Conservation (phyloP, 1,140 invertebrate species). For the Temnothorax nylanderi region DNA sequence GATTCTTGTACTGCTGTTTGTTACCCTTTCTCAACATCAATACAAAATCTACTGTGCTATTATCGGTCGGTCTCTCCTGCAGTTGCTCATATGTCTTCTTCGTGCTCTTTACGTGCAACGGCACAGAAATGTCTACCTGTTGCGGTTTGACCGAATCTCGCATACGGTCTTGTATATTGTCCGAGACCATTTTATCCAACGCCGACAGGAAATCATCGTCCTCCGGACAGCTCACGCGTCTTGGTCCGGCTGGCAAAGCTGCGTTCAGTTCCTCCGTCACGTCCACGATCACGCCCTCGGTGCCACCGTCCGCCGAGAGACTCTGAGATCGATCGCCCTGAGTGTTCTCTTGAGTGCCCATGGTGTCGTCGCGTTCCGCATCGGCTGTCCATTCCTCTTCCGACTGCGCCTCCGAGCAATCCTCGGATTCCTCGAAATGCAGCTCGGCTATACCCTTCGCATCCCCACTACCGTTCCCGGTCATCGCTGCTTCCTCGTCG, state of each 20-base stretch:
- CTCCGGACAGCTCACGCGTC: slow-evolving; percentile 87
- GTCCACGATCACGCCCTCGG: slow-evolving; percentile 84
- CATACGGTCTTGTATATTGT: slow-evolving; percentile 96
- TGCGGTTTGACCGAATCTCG: slow-evolving; percentile 93
- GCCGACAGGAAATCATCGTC: slow-evolving; percentile 97
- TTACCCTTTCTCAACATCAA: slow-evolving; percentile 97
- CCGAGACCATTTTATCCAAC: slow-evolving; percentile 97
- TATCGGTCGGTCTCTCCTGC: slow-evolving; percentile 85
- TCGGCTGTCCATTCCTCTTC: slow-evolving; percentile 82
- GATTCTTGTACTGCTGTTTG: slow-evolving; percentile 96
- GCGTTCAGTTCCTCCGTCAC: slow-evolving; percentile 84
- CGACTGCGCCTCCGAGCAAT: slow-evolving; percentile 83
- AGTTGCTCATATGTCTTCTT: slow-evolving; percentile 93
- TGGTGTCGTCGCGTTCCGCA: slow-evolving; percentile 79
- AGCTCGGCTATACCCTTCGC: slow-evolving; percentile 79
- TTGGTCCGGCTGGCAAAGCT: slow-evolving; percentile 81
- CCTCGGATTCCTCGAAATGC: slow-evolving; percentile 84
- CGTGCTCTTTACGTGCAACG: slow-evolving; percentile 90
- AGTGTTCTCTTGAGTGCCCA: slow-evolving; percentile 82
- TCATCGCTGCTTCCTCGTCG: slow-evolving; percentile 79
- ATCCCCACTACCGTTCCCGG: slow-evolving; percentile 80
- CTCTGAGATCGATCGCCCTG: slow-evolving; percentile 82
- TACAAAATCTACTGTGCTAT: slow-evolving; percentile 93
- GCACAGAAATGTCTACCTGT: slow-evolving; percentile 96
- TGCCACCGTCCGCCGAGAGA: slow-evolving; percentile 82